phyloP scores from a whole-genome alignment of 2,888 invertebrate species.

The Syrista parreyssii region DNA sequence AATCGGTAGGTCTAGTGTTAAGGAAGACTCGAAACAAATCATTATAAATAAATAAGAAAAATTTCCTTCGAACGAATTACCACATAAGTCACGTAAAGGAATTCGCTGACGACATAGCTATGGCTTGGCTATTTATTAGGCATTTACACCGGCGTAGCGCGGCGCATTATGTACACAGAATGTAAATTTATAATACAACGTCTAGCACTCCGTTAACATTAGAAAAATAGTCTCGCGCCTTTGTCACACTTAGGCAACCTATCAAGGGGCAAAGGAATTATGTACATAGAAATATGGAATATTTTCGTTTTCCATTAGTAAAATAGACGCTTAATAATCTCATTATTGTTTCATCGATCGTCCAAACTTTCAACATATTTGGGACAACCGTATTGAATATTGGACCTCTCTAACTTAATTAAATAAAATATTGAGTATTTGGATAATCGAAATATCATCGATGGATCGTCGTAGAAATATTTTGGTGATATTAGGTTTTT shows the following conservation, averaged over 20 bases:
- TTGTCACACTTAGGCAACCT: neutral
- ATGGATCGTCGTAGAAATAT: neutral
- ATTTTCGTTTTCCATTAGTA: neutral
- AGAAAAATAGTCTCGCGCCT: neutral
- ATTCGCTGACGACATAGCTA: neutral
- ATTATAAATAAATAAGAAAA: neutral
- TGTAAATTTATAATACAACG: neutral
- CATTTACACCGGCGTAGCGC: neutral
- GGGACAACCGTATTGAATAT: neutral
- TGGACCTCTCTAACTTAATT: neutral
- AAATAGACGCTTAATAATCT: neutral
- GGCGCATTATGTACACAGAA: neutral
- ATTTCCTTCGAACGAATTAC: neutral
- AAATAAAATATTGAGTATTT: neutral
- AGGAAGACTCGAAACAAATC: neutral
- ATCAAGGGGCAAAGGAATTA: neutral
- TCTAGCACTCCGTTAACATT: neutral
- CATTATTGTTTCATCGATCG: neutral
- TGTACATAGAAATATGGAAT: neutral
- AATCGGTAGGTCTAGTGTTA: too few species aligned
- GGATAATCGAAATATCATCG: neutral
- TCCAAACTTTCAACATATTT: neutral
- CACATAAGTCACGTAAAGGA: neutral
- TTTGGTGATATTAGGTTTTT: neutral
- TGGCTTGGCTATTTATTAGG: neutral